Percentiles rank a stretch among this genome's conserved stretches.
Conservation (phyloP, 2,113 vertebrate genomes). For the Perca schrenkii region DNA sequence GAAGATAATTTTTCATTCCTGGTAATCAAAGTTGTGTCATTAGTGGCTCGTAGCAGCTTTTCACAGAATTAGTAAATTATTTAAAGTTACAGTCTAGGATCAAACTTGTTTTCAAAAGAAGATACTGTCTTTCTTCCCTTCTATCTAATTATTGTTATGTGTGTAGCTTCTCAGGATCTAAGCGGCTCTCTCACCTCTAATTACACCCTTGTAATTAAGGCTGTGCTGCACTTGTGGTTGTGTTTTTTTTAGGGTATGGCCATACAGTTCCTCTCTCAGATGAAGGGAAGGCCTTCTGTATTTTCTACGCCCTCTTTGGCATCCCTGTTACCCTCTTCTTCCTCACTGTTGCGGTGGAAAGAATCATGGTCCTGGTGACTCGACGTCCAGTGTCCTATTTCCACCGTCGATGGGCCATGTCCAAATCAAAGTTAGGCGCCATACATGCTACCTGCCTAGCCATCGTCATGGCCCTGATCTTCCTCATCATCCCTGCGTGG, state of each 20-base stretch:
- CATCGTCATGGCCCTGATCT: slow-evolving; percentile 78
- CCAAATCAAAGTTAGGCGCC: slow-evolving; percentile 86
- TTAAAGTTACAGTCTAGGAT: background rate
- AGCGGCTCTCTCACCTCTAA: slow-evolving; percentile 18
- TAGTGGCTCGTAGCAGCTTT: no score
- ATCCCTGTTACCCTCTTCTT: slow-evolving; percentile 96
- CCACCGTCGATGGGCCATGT: slow-evolving; percentile 91
- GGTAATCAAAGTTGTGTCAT: no score
- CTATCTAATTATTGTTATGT: slow-evolving; percentile 23
- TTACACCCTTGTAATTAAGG: slow-evolving; percentile 24
- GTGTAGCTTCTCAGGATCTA: background rate
- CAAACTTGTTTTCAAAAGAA: background rate
- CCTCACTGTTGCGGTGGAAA: slow-evolving; percentile 92
- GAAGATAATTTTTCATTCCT: no score
- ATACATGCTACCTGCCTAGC: slow-evolving; percentile 87
- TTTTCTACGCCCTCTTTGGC: slow-evolving; percentile 93
- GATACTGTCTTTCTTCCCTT: background rate
- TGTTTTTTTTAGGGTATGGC: slow-evolving; percentile 89
- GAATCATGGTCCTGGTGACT: slow-evolving; percentile 88
- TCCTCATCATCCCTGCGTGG: slow-evolving; percentile 93
- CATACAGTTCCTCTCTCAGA: slow-evolving; percentile 96
- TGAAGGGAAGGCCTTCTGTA: slow-evolving; percentile 95
- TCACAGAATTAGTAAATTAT: no score
- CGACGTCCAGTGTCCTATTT: slow-evolving; percentile 89
- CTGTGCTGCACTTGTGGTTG: slow-evolving; percentile 17